Base-by-base conservation (phyloP, 2,113 vertebrate species). In the Paedocypris sp. region DNA sequence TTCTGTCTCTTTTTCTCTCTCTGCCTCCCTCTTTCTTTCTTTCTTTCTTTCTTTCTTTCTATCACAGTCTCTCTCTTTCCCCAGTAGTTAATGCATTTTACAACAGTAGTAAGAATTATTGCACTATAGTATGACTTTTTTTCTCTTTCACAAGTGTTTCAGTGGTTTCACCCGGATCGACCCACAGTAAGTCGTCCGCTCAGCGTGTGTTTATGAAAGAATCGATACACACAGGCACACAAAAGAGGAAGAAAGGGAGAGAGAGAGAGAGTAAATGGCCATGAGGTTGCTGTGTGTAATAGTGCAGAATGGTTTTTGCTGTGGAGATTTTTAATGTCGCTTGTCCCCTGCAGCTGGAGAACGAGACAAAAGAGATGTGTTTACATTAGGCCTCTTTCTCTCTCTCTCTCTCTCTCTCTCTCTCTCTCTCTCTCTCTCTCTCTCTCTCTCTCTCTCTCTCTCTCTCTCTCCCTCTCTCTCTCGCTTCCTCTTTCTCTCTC, bases 261-360 rank as follows among this genome's bases (percentile, higher is more conserved):
- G 45, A 20, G 28, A 28, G 31, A 29, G 26, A 28, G 19, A 10
- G 9, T 31, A 49, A 49, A 49, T 49, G 26, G 31, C 47, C 28
- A 9, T 28, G 11, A 49, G 47, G 25, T 0, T 49, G n/a, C n/a
- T 10, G 12, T 49, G 26, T 31, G 28, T 49, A 16, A 18, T 49
- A 49, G 47, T 31, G 28, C 26, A 49, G 47, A 49, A 31, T 49
- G 8, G n/a, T n/a, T n/a, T n/a, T n/a, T n/a, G n/a, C n/a, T n/a
- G n/a, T n/a, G n/a, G 46, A 50, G 29, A 1, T 32, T n/a, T 33
- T n/a, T 50, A 50, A 50, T 50, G 48, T 50, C 48, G n/a, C 29
- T 33, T 6, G 11, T 50, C 20, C 29, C 48, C 48, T 50, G 28
- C 48, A 33, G 48, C 25, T 3, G 2, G 11, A 50, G 16, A 20